Evolutionary conservation across 2,888 invertebrate genomes (phyloP).

Genomic region (Agonopterix arenella): DNA sequence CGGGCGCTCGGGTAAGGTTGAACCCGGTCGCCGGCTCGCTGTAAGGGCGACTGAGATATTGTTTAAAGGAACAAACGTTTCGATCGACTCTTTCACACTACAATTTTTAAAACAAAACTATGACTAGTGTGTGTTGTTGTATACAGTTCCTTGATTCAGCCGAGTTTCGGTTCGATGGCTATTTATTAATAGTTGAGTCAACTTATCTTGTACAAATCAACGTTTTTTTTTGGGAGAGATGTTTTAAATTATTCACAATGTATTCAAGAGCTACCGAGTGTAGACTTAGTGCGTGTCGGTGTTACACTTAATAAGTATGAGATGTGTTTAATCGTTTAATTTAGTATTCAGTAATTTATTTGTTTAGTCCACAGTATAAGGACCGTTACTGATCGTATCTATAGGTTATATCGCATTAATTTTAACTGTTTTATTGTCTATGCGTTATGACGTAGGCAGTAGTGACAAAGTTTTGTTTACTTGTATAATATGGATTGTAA

Average conservation of each 20-base stretch:
- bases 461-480: conserved; percentile 22
- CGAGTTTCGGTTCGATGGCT: conserved; percentile 11
- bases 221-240: conserved; percentile 10
- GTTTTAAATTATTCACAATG: conserved; percentile 10
- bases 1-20: conserved; percentile 21
- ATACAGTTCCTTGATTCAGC: conserved; percentile 20
- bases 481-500: conserved; percentile 61
- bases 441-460: conserved; percentile 6
- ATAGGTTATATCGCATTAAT: conserved; percentile 1
- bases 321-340: conserved; percentile 24
- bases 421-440: conserved; percentile 3
- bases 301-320: conserved; percentile 13
- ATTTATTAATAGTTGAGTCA: conserved; percentile 20
- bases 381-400: background rate
- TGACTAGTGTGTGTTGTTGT: conserved; percentile 51
- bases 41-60: conserved; percentile 35
- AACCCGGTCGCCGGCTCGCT: conserved; percentile 20
- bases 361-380: background rate
- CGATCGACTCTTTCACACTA: conserved; percentile 48
- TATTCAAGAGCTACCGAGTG: conserved; percentile 17
- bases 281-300: conserved; percentile 18
- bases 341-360: conserved; percentile 31
- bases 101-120: conserved; percentile 63
- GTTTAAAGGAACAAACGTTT: conserved; percentile 20
- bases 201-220: conserved; percentile 20